Percentiles rank a stretch among this genome's conserved stretches.
phyloP scores from a whole-genome alignment of 2,113 vertebrate species.

The Gopherus flavomarginatus region DNA sequence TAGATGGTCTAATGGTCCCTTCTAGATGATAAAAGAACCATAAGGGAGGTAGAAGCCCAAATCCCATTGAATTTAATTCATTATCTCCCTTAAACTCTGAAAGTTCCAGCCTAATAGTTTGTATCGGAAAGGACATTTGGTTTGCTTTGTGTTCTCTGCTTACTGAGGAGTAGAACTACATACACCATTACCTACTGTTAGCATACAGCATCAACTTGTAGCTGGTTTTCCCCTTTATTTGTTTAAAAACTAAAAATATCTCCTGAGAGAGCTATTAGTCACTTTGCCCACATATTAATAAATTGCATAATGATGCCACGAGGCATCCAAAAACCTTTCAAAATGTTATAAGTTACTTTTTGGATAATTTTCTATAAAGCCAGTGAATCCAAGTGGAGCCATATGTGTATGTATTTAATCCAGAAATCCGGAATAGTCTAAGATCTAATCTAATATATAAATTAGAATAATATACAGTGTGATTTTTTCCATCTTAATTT shows the following conservation, averaged over 20 bases:
- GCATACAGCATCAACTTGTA: conserved; percentile 41
- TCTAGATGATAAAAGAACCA: conserved; percentile 26
- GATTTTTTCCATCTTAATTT: conserved; percentile 32
- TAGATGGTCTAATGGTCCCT: conserved; percentile 51
- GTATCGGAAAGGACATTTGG: conserved; percentile 6
- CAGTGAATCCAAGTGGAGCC: conserved; percentile 67
- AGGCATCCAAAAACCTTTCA: conserved; percentile 75
- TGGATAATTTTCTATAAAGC: conserved; percentile 72
- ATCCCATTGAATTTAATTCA: neutral
- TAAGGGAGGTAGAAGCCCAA: neutral
- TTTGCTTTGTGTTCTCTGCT: neutral
- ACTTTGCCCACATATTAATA: conserved; percentile 76
- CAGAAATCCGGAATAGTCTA: conserved; percentile 71
- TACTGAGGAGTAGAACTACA: conserved; percentile 11
- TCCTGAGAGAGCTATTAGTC: conserved; percentile 66
- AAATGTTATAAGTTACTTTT: conserved; percentile 70
- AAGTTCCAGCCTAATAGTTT: neutral
- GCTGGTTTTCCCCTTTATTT: conserved; percentile 34
- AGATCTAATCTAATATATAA: conserved; percentile 62
- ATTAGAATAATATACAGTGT: conserved; percentile 70
- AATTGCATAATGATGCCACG: conserved; percentile 73
- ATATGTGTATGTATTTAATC: conserved; percentile 75
- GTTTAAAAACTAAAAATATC: conserved; percentile 69
- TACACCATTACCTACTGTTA: conserved; percentile 11
- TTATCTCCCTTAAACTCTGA: neutral